Evolutionary conservation across 2,797 vertebrate genomes (phyloP), one percentile per base, ranked within the genome.

Genomic region (Sebastes matsubarae): DNA sequence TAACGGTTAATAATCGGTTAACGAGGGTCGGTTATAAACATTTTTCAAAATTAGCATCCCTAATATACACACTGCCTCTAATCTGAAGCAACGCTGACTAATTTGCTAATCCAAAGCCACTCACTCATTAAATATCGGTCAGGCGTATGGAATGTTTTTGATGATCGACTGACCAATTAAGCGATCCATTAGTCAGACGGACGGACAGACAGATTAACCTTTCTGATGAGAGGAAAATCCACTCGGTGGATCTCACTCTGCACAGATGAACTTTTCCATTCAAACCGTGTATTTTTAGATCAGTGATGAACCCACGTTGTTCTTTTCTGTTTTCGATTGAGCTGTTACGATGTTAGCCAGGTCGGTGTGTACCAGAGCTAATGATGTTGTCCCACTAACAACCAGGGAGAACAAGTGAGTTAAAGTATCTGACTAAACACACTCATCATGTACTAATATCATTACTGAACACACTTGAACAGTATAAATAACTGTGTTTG

Each of bases 211-310:
- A 50, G 38, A 57, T 70, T 68, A 42, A 9, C 18, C 30, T 52
- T 61, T 20, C 70, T 50, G 55, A 69, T 69, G 57, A 60, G 18
- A 4, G 52, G 77, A 85, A 82, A 69, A 63, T 34, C 27, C 63
- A 27, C 9, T 68, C 25, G 14, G 30, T 0, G 58, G 64, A 36
- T 11, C 25, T 69, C 58, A 14, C 68, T 50, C 24, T 7, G 65
- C 55, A 46, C 68, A 58, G 70, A 80, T 68, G 60, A 10, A 57
- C 54, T 81, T 86, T 86, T 69, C 78, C 16, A 65, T 42, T 61
- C 27, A 38, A 79, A 87, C 7, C 2, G 1, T 10, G 77, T 83
- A 68, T 86, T 87, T 90, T 90, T 83, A 88, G 72, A 38, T 5
- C 30, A 1, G 59, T 29, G 71, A 75, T 80, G 42, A 82, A 77